Percentiles rank a stretch among this genome's conserved stretches.
Evolutionary conservation across 2,797 vertebrate genomes (phyloP).

Genomic region (Poeciliopsis paucimaculata): DNA sequence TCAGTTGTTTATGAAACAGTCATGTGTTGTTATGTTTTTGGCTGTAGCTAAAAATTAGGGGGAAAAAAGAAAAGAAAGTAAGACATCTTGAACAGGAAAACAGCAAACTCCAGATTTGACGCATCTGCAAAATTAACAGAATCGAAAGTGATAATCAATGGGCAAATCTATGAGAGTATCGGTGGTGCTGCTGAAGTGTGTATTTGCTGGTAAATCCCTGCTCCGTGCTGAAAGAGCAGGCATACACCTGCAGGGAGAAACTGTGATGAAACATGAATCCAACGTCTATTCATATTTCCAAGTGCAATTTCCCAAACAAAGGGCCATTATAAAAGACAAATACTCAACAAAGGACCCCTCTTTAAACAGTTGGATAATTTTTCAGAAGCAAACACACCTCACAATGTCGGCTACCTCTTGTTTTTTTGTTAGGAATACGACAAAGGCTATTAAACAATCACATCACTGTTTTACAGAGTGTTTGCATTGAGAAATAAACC

Average conservation of each 20-base stretch:
- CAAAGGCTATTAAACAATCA: slow-evolving; percentile 27
- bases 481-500: slow-evolving; percentile 36
- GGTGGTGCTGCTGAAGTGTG: not conserved
- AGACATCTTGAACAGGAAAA: not conserved
- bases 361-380: slow-evolving; percentile 21
- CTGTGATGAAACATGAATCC: slow-evolving; percentile 9
- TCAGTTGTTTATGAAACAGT: not conserved
- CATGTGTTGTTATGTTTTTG: not conserved
- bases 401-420: slow-evolving; percentile 23
- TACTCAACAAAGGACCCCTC: not conserved
- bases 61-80: not conserved
- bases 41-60: not conserved
- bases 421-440: slow-evolving; percentile 31
- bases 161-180: not conserved
- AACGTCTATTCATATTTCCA: slow-evolving; percentile 18
- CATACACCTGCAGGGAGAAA: slow-evolving; percentile 17
- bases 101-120: not conserved
- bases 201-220: slow-evolving; percentile 1
- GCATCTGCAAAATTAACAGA: not conserved
- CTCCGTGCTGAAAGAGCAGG: not conserved
- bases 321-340: slow-evolving; percentile 7
- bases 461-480: slow-evolving; percentile 31
- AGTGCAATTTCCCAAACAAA: slow-evolving; percentile 17
- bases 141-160: not conserved
- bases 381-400: slow-evolving; percentile 41